Evolutionary conservation across 2,113 vertebrate species (phyloP).

Genomic region (Butorides virescens): DNA sequence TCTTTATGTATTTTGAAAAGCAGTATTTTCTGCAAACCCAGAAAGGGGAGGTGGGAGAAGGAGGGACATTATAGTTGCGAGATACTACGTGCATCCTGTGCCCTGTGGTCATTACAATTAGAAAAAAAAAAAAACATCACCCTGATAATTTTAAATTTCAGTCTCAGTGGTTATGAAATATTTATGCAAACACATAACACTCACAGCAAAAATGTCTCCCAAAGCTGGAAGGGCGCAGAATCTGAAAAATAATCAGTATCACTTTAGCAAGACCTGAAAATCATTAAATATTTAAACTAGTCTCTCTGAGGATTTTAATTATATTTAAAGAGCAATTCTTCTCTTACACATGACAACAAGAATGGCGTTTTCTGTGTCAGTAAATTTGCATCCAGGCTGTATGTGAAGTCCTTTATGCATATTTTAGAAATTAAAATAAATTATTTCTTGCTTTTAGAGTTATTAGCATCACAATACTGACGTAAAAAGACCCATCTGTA

Average conservation of each 20-base stretch:
- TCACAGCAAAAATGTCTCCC: neutral
- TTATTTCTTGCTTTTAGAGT: neutral
- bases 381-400: neutral
- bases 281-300: constrained; percentile 3
- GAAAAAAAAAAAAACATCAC: accelerated
- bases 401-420: neutral
- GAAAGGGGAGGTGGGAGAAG: neutral
- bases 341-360: neutral
- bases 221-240: neutral
- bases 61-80: neutral
- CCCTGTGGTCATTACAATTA: neutral
- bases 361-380: neutral
- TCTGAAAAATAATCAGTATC: constrained; percentile 6
- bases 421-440: constrained; percentile 19
- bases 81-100: neutral
- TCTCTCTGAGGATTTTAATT: constrained; percentile 1
- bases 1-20: neutral
- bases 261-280: neutral
- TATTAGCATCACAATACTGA: neutral
- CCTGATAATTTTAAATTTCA: neutral
- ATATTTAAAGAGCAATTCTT: constrained; percentile 12
- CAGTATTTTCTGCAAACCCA: neutral
- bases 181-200: neutral
- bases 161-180: neutral
- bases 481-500: neutral